These are phyloP conservation scores for Dasyprocta punctata DNA, from an alignment of 2,113 vertebrate genomes.

Conservation along the genomic window DNA sequence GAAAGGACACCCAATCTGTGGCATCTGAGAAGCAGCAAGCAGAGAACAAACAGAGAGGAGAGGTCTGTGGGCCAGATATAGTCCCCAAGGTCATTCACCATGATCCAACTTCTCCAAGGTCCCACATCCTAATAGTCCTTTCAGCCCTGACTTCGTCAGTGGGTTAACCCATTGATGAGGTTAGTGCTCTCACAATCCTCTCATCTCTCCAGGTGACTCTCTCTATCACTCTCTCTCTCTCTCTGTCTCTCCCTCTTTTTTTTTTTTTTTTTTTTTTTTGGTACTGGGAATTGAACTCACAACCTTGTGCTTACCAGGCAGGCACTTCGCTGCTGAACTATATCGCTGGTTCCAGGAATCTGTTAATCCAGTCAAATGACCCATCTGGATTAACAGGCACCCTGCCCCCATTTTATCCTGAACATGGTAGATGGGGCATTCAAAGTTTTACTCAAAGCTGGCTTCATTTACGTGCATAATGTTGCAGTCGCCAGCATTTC, in stretches of 20 bases:
- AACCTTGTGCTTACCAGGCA: no score
- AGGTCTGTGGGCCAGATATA: not conserved
- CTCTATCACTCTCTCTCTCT: no score
- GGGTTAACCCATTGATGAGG: not conserved
- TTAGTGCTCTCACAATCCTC: not conserved
- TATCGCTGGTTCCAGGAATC: no score
- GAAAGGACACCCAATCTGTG: not conserved
- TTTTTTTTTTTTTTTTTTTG: no score
- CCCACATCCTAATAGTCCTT: not conserved
- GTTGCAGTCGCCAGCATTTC: no score
- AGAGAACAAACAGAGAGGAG: not conserved
- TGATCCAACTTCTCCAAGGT: not conserved
- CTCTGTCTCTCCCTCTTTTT: no score
- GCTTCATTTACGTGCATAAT: not conserved
- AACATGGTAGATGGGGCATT: not conserved
- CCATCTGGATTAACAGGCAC: not conserved
- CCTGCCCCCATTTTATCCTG: not conserved
- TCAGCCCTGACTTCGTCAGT: not conserved
- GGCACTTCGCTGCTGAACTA: no score
- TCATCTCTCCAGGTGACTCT: not conserved
- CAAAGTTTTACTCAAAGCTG: not conserved
- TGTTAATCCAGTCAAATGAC: not conserved
- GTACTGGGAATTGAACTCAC: no score
- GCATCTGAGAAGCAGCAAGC: not conserved
- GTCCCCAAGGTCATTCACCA: not conserved